Evolutionary conservation across 2,797 vertebrate genomes (phyloP).

Genomic region (Pristis pectinata): DNA sequence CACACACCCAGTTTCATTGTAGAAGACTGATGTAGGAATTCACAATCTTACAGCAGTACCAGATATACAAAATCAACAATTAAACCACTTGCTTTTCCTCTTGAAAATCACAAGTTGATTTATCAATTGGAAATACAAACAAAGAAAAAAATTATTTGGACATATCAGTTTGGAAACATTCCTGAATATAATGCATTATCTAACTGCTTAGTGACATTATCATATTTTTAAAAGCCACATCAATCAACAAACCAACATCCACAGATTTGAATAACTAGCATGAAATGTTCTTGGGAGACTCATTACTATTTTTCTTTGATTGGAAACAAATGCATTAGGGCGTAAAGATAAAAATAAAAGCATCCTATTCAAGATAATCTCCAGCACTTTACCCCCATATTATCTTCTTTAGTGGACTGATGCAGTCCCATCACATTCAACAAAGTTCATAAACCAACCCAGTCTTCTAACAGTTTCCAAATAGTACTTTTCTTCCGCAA

Average conservation of each 20-base stretch:
- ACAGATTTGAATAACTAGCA: not conserved
- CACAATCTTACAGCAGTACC: not conserved
- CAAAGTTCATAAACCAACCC: constrained; percentile 20
- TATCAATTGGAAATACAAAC: not conserved
- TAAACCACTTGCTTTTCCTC: not conserved
- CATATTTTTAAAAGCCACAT: not conserved
- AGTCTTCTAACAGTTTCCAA: not conserved
- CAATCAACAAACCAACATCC: not conserved
- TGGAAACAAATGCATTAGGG: not conserved
- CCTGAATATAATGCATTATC: not conserved
- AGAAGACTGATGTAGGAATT: not conserved
- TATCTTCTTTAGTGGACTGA: constrained; percentile 29
- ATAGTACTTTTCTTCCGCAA: not conserved
- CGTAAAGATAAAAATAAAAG: constrained; percentile 19
- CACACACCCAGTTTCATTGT: not conserved
- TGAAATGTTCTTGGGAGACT: not conserved
- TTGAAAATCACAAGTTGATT: not conserved
- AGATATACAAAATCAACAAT: not conserved
- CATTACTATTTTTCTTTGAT: not conserved
- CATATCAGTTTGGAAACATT: not conserved
- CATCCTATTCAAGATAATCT: not conserved
- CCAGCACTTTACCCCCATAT: not conserved
- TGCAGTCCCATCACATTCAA: constrained; percentile 26
- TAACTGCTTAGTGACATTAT: not conserved
- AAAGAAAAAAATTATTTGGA: not conserved